phyloP scores from a whole-genome alignment of 2,888 invertebrate genomes.

The Andrena hattorfiana region DNA sequence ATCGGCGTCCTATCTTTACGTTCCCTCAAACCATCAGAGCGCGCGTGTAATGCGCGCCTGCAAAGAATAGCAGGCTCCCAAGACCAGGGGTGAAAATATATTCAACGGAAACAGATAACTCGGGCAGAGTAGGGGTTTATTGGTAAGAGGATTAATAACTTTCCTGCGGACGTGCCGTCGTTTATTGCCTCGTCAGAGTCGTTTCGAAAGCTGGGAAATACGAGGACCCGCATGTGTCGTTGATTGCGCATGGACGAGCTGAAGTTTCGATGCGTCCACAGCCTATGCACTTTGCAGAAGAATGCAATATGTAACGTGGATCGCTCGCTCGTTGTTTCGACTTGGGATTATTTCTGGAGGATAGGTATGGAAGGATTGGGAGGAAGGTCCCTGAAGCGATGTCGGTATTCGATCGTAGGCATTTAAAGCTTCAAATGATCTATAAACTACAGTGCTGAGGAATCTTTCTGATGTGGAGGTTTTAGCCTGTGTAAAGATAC shows the following conservation, averaged over 20 bases:
- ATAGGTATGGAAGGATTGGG: no score
- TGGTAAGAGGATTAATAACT: slow-evolving; percentile 37
- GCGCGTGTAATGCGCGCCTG: slow-evolving; percentile 50
- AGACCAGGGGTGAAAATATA: slow-evolving; percentile 34
- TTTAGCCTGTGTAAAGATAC: no score
- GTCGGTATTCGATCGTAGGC: background rate
- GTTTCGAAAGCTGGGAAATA: background rate
- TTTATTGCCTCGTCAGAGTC: background rate
- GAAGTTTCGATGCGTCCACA: no score
- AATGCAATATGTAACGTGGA: no score
- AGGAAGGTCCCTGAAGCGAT: background rate
- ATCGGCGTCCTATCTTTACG: slow-evolving; percentile 68
- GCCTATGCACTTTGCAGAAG: no score
- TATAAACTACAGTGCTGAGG: no score
- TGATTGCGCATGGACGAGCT: no score
- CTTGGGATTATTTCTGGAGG: no score
- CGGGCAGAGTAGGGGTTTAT: slow-evolving; percentile 16
- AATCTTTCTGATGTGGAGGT: no score
- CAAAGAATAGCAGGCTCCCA: slow-evolving; percentile 42
- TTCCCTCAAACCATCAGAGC: slow-evolving; percentile 49
- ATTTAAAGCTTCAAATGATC: background rate
- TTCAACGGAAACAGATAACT: slow-evolving; percentile 33
- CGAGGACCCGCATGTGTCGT: background rate
- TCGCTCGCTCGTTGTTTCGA: no score
- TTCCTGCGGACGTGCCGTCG: background rate